Conservation (phyloP, 2,888 invertebrate genomes). For the Strigamia maritima region DNA sequence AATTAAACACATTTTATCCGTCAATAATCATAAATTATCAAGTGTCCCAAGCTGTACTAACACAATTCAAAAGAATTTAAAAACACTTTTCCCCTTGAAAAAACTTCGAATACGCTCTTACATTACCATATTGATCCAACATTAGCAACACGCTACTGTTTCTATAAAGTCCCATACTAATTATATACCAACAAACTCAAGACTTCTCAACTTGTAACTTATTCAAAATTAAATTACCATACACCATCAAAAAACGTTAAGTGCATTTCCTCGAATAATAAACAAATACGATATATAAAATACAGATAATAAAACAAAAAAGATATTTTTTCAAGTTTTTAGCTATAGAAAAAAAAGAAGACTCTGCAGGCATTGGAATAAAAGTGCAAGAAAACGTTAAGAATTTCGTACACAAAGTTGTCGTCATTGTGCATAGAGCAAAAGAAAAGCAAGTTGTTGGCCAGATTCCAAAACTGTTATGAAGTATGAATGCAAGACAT, state of each 20-base stretch:
- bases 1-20: too few relatives aligned
- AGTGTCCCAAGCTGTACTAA: background rate
- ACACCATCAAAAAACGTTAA: background rate
- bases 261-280: background rate
- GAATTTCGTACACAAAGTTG: background rate
- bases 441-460: conserved; percentile 23
- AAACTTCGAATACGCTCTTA: background rate
- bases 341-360: background rate
- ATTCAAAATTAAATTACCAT: conserved; percentile 20
- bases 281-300: background rate
- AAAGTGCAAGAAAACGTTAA: background rate
- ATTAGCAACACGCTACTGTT: background rate
- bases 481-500: conserved; percentile 20
- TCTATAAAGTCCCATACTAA: background rate
- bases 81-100: background rate
- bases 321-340: background rate
- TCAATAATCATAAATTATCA: too few relatives aligned
- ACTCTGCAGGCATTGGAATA: background rate
- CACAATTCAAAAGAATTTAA: background rate
- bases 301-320: too few relatives aligned
- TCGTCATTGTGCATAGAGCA: background rate
- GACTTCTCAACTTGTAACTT: conserved; percentile 11
- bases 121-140: conserved; percentile 18
- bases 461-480: conserved; percentile 15
- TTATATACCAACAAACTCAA: conserved; percentile 15